These are phyloP conservation scores for Alligator mississippiensis DNA, from an alignment of 2,113 vertebrate genomes.

Conservation along the genomic window DNA sequence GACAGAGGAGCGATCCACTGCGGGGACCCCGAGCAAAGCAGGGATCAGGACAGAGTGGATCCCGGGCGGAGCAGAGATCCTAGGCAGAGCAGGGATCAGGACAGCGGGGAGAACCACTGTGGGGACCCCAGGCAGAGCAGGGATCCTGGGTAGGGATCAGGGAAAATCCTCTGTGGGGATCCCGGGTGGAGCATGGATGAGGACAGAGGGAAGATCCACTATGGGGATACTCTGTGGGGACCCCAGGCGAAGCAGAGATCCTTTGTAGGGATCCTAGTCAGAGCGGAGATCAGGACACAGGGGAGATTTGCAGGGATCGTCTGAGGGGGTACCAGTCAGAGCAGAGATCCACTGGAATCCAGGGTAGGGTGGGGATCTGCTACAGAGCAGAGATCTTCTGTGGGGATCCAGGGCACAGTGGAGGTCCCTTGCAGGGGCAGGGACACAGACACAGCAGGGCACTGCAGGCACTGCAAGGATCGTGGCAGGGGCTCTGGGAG, in stretches of 20 bases:
- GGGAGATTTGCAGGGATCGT: rapidly evolving
- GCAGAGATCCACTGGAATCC: too few relatives aligned
- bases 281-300: neutral
- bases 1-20: too few relatives aligned
- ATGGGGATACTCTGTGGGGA: neutral
- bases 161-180: neutral
- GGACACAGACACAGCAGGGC: too few relatives aligned
- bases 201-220: neutral
- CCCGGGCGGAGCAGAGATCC: too few relatives aligned
- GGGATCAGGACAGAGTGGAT: too few relatives aligned
- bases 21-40: too few relatives aligned
- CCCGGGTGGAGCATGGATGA: neutral
- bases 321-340: too few relatives aligned
- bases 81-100: too few relatives aligned
- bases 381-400: too few relatives aligned
- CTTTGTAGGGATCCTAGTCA: too few relatives aligned
- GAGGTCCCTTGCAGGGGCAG: neutral
- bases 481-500: neutral
- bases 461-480: neutral
- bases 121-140: neutral
- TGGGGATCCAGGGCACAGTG: neutral
- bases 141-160: neutral
- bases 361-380: too few relatives aligned
- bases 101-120: too few relatives aligned
- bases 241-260: neutral